Base-by-base conservation (phyloP, 2,888 invertebrate species). In the Keiferia lycopersicella region DNA sequence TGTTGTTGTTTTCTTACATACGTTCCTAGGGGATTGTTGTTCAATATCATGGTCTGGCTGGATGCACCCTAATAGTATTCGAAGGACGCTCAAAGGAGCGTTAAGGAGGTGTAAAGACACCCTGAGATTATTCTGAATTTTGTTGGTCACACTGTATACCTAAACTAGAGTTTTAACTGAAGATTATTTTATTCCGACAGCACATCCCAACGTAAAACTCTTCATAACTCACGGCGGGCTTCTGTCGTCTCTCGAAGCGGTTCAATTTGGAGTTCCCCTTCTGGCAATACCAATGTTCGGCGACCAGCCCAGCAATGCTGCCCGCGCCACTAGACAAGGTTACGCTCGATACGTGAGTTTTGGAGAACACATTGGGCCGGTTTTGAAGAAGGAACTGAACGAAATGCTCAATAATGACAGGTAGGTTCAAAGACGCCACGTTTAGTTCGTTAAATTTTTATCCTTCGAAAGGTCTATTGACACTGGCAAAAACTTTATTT, bases 251-350 rank as follows among this genome's bases (percentile, higher is more conserved):
- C 50, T 78, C 12, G 79, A 79, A 22, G 71, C 79, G 0, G 18
- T 77, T 4, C 68, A 74, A 12, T 70, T 66, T n/a, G 87, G 87
- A 0, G 81, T 88, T 0, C 87, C 87, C 0, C 62, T 86, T 0
- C 69, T 88, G 12, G 80, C 81, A 0, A 65, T 86, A 0, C 87
- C 87, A 0, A 77, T 87, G 12, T 87, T 82, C 30, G 87, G 81
- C 1, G 88, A 88, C 67, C 88, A 88, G 71, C 82, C 78, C 0
- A 65, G 67, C 8, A 87, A 87, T 66, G 84, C 87, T 0, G 71
- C 71, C 8, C 71, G 78, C 0, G 78, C 79, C 0, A 74, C 67
- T 14, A 57, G 66, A 0, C 68, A 71, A 0, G 87, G 86, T 0
- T 80, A 78, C 58, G 86, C 82, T 0, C 65, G 76, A 2, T 71